Base-by-base conservation (phyloP, 2,113 vertebrate species). In the Salminus brasiliensis region DNA sequence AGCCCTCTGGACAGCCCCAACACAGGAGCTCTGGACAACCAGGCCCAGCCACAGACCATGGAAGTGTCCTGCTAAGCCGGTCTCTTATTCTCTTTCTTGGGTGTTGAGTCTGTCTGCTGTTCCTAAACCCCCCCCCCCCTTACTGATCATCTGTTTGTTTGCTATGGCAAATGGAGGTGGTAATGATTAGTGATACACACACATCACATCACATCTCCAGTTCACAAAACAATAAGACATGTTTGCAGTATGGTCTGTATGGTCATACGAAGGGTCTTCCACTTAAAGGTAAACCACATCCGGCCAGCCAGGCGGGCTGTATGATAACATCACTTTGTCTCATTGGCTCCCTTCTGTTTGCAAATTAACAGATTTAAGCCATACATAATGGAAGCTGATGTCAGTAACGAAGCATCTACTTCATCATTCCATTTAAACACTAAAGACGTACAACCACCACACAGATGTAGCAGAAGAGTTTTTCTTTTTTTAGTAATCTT, bases 1-100 rank as follows among this genome's bases (percentile, higher is more conserved):
- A 95, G 89, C 85, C 87, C 91, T 88, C 92, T 95, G 13, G 95
- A 95, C 60, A 94, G 95, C 73, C 89, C 87, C 89, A 77, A 87
- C 91, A 72, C 91, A 82, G 84, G 87, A 81, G 89, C 85, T 75
- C 90, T 94, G 70, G 94, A 95, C 85, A 88, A 86, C 90, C 95
- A 93, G 87, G 89, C 92, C 43, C 85, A 92, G 81, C 93, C 94
- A 85, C 96, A 97, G 86, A 97, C 97, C 88, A 95, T 98, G 95
- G 96, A 98, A 90, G 94, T 99, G 65, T 98, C 97, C 89, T 99
- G 96, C 92, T 98, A 95, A 95, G 27, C 12, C 29, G 49, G 11
- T 2, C 15, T 41, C 16, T 29, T 15, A 5, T 52, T 69, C 43
- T 12, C 41, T 45, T 41, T n/a, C n/a, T n/a, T 13, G 45, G 53